Conservation (phyloP, 2,888 invertebrate species). For the Calephelis perditalis region DNA sequence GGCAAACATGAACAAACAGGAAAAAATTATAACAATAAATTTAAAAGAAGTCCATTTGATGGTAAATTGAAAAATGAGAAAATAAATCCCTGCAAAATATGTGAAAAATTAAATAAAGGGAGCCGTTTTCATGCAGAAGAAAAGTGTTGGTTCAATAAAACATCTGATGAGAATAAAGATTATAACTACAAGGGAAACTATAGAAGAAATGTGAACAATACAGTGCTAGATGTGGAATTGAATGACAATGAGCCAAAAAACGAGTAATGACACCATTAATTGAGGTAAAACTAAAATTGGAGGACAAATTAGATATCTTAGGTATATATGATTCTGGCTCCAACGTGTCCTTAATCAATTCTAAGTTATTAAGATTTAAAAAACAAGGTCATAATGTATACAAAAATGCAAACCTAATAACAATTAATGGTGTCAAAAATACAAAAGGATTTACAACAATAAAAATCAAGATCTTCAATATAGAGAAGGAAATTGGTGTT, state of each 20-base stretch:
- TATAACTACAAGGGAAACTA: constrained; percentile 11
- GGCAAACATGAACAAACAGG: background rate
- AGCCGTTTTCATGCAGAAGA: constrained; percentile 11
- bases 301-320: constrained; percentile 25
- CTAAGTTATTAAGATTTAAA: constrained; percentile 26
- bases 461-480: background rate
- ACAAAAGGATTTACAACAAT: constrained; percentile 16
- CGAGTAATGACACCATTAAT: constrained; percentile 26
- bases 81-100: constrained; percentile 16
- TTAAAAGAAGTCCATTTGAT: constrained; percentile 1
- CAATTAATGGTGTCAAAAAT: constrained; percentile 24
- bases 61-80: constrained; percentile 7
- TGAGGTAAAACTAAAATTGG: constrained; percentile 28
- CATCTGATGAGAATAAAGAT: background rate
- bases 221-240: constrained; percentile 18
- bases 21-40: background rate
- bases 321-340: constrained; percentile 34
- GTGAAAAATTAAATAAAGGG: constrained; percentile 20
- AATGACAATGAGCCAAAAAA: constrained; percentile 16
- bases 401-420: constrained; percentile 18
- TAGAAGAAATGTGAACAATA: constrained; percentile 15
- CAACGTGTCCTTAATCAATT: constrained; percentile 33
- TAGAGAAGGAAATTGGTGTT: constrained; percentile 1
- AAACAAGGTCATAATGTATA: background rate
- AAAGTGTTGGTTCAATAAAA: constrained; percentile 17